These are phyloP conservation scores for Sciurus niger DNA, from an alignment of 2,113 vertebrate species.

Conservation along the genomic window DNA sequence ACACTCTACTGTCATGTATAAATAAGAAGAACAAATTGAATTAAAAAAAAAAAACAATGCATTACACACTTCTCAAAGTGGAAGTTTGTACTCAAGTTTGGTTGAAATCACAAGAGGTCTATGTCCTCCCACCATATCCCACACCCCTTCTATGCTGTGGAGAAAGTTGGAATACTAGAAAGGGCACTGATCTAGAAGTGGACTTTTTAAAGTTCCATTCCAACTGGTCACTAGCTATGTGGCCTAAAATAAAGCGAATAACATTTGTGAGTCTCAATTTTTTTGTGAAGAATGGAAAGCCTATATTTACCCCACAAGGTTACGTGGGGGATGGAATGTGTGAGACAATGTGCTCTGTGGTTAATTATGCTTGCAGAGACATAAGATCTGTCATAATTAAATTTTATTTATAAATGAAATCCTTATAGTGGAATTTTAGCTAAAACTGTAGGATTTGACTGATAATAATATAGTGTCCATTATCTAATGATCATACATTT, in stretches of 20 bases:
- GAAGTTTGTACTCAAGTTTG: background rate
- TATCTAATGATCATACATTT: background rate
- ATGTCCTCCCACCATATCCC: background rate
- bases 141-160: background rate
- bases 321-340: background rate
- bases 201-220: background rate
- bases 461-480: background rate
- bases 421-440: background rate
- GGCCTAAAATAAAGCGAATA: background rate
- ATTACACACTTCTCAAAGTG: background rate
- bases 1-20: too few species aligned
- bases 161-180: background rate
- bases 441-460: background rate
- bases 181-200: background rate
- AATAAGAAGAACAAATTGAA: too few species aligned
- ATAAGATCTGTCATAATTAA: background rate
- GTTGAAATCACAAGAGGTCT: background rate
- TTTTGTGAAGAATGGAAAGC: background rate
- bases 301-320: background rate
- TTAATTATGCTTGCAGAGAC: background rate
- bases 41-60: background rate
- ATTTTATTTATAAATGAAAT: constrained; percentile 22
- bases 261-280: background rate
- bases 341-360: background rate
- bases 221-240: background rate